Percentiles rank a stretch among this genome's conserved stretches.
These are phyloP conservation scores for Cardinalis cardinalis DNA, from an alignment of 2,113 vertebrate species.

Conservation along the genomic window DNA sequence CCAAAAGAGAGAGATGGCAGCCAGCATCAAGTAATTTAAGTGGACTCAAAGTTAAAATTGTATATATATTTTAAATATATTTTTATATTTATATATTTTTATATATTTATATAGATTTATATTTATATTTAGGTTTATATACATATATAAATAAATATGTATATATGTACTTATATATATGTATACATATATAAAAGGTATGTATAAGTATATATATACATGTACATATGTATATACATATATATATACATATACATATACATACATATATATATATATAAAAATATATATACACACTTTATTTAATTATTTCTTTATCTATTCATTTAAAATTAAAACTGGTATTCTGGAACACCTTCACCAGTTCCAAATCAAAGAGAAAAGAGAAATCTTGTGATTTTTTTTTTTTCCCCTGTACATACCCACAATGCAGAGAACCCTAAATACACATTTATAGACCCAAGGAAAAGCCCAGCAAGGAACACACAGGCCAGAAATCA, in stretches of 20 bases:
- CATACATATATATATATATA: too few species aligned
- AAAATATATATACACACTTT: too few species aligned
- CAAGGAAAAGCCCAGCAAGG: not conserved
- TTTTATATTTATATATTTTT: too few species aligned
- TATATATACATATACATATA: too few species aligned
- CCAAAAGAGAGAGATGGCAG: not conserved
- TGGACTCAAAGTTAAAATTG: not conserved
- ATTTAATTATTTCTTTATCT: too few species aligned
- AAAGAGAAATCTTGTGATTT: not conserved
- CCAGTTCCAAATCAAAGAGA: not conserved
- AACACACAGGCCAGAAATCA: not conserved
- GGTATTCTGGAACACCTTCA: not conserved
- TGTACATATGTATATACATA: too few species aligned
- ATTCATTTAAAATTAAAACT: not conserved
- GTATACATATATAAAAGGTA: too few species aligned
- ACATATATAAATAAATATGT: too few species aligned
- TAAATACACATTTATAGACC: not conserved
- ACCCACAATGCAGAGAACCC: not conserved
- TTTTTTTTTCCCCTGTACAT: not conserved
- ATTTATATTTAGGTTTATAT: too few species aligned
- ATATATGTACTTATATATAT: too few species aligned
- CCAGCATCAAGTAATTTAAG: not conserved
- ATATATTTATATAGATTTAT: too few species aligned
- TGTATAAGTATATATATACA: too few species aligned
- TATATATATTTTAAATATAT: not conserved